Base-by-base conservation (phyloP, 1,140 invertebrate genomes). In the Neuroterus valhalla region DNA sequence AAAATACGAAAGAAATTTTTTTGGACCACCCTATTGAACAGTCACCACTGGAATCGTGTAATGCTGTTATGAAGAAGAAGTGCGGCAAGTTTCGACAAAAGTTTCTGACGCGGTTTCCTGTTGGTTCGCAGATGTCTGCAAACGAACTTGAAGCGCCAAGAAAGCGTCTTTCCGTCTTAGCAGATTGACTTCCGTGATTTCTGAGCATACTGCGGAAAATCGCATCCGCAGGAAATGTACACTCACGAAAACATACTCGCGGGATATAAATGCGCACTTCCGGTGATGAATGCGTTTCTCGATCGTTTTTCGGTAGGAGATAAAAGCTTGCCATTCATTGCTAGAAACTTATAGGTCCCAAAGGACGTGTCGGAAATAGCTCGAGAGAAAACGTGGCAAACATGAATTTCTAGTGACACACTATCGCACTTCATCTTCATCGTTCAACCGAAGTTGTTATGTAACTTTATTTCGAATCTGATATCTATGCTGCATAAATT, bases 241-340 rank as follows among this genome's bases (percentile, higher is more conserved):
- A 62, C 15, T 62, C 31, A 62, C 14, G 55, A 62, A 62, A 62
- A 62, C 55, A 62, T 26, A 62, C 55, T 62, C 31, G 31, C 12
- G 23, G 23, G 21, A 62, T 17, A 38, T 62, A 62, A 62, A 62
- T 62, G 55, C 11, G 66, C 42, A 55, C 66, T 68, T 74, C 66
- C 52, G 38, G 50, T 72, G 71, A 74, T 72, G 74, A 79, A 79
- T 75, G 69, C 15, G 43, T 15, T 70, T 21, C 26, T 62, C 44
- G 71, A 52, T 50, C 62, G 72, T 75, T 77, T 74, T 68, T 79
- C 77, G 74, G 42, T 50, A 69, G 48, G 31, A 72, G 75, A 81
- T 77, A 77, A 77, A 81, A 81, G 71, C 75, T 74, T 79, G 74
- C 78, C 71, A 70, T 71, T 78, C 72, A 74, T 74, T 72, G 66